Percentiles rank a stretch among this genome's conserved stretches.
These are phyloP conservation scores for Pitta sordida DNA, from an alignment of 2,113 vertebrate genomes.

Conservation along the genomic window DNA sequence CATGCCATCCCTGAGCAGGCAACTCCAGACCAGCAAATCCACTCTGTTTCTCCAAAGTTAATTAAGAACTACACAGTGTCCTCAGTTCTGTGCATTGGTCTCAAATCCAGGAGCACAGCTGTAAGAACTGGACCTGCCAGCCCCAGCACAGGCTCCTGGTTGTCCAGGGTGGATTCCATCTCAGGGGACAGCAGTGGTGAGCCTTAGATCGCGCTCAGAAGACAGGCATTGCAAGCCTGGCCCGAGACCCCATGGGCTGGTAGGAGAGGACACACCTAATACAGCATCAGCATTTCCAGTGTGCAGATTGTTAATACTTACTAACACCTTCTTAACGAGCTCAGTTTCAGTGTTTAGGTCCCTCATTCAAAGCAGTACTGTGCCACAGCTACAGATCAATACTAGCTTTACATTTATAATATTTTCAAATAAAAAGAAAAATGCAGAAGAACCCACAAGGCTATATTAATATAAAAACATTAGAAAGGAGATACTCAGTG, in stretches of 20 bases:
- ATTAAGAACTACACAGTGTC: background rate
- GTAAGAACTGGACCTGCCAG: background rate
- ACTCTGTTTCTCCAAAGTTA: background rate
- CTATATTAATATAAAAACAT: background rate
- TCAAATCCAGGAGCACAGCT: background rate
- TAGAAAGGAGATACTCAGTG: background rate
- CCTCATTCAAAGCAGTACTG: background rate
- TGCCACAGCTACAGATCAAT: background rate
- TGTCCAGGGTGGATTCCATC: background rate
- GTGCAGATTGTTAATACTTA: background rate
- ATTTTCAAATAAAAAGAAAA: background rate
- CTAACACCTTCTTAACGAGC: background rate
- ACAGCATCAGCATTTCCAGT: background rate
- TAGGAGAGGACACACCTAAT: background rate
- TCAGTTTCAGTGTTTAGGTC: background rate
- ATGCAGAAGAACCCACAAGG: background rate
- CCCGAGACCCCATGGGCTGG: fast-evolving
- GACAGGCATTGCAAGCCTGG: background rate
- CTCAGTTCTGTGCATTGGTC: background rate
- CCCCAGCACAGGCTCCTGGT: background rate
- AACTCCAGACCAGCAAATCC: background rate
- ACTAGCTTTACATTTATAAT: background rate
- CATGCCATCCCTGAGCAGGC: background rate
- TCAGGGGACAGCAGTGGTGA: background rate
- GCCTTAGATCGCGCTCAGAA: background rate